Percentiles rank a stretch among this genome's conserved stretches.
Evolutionary conservation across 1,140 invertebrate species (phyloP).

Genomic region (Platorchestia sp.): DNA sequence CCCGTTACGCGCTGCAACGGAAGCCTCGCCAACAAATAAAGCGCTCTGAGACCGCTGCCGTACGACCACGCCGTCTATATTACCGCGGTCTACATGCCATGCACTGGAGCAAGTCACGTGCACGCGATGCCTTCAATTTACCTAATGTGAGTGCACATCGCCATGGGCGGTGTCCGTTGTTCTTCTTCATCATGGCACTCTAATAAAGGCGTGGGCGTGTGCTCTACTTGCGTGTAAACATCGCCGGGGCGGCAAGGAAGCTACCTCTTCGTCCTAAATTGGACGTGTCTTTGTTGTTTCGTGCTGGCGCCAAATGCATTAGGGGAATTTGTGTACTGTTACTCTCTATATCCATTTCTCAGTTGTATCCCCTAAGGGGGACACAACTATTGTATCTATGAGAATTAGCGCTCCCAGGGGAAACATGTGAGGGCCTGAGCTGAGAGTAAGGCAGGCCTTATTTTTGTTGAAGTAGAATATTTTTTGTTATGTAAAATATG

Average conservation of each 20-base stretch:
- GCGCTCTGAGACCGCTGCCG: too few species aligned
- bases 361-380: too few species aligned
- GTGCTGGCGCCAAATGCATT: background rate
- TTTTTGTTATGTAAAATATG: too few species aligned
- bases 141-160: background rate
- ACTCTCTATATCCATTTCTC: background rate
- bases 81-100: background rate
- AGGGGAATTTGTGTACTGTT: background rate
- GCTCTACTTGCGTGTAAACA: background rate
- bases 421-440: too few species aligned
- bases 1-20: too few species aligned
- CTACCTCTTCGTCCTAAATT: background rate
- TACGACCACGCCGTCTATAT: background rate
- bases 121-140: background rate
- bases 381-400: too few species aligned
- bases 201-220: background rate
- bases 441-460: too few species aligned
- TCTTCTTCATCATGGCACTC: background rate
- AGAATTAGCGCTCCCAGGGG: too few species aligned
- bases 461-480: too few species aligned
- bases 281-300: background rate
- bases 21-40: too few species aligned
- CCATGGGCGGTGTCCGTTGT: background rate
- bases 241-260: background rate
- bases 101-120: background rate